Evolutionary conservation across 2,797 vertebrate genomes (phyloP), one percentile per base, ranked within the genome.

Genomic region (Brachyalestes nurse): DNA sequence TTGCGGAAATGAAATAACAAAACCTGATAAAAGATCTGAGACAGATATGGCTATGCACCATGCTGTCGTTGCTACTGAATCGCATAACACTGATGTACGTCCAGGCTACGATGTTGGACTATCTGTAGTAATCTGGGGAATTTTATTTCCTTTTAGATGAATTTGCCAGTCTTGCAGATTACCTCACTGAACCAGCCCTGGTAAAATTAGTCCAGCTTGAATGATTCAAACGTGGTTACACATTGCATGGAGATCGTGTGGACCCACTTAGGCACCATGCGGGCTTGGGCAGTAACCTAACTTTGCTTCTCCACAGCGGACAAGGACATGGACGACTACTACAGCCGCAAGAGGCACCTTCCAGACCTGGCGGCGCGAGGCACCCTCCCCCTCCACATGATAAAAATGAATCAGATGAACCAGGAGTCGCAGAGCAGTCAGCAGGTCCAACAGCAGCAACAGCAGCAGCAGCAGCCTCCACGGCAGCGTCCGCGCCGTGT

Each of bases 321-420:
- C 91, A 99, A 98, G 91, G 98, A 99, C 8, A 96, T 97, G 0
- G 98, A 99, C 0, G 98, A 99, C 21, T 99, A 99, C 92, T 99
- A 99, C 89, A 96, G 93, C 90, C 95, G 97, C 76, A 96, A 97
- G 87, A 93, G 97, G 75, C 97, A 99, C 88, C 95, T 99, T 86
- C 97, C 98, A 0, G 98, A 99, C 92, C 93, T 99, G 89, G 97
- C 98, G 0, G 97, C 97, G 1, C 92, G 97, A 2, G 93, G 97
- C 86, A 99, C 98, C 0, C 96, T 99, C 80, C 98, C 98, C 19
- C 92, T 99, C 87, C 98, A 99, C 1, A 96, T 99, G 91, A 97
- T 99, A 88, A 97, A 98, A 88, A 95, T 97, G 87, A 95, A 91
- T 79, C 97, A 97, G 82, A 96, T 97, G 57, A 70, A 67, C 25